phyloP scores from a whole-genome alignment of 2,888 invertebrate genomes.

The Mystacides longicornis region DNA sequence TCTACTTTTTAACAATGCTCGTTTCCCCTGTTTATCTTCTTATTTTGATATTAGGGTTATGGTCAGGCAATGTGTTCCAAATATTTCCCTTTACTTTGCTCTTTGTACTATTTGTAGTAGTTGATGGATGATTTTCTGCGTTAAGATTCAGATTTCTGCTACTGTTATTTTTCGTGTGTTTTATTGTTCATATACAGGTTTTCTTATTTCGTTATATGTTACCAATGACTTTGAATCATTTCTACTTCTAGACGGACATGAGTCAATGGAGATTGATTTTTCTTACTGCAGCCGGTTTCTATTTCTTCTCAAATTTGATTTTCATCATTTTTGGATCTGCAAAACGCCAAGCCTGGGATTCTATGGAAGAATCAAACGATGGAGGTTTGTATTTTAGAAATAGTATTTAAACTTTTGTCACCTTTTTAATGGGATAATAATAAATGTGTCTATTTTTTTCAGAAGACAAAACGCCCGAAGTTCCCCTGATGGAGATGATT shows the following conservation, averaged over 20 bases:
- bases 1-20: too few species aligned
- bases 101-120: too few species aligned
- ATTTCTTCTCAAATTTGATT: constrained; percentile 12
- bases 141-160: too few species aligned
- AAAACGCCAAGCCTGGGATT: constrained; percentile 17
- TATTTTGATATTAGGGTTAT: too few species aligned
- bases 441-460: neutral
- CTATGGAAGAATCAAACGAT: neutral
- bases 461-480: neutral
- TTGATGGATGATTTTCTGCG: too few species aligned
- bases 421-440: neutral
- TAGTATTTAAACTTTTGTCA: neutral
- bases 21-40: too few species aligned
- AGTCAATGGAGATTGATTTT: constrained; percentile 15
- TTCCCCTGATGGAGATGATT: neutral
- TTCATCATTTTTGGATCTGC: constrained; percentile 14
- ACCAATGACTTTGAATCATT: too few species aligned
- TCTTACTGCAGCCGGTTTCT: constrained; percentile 9
- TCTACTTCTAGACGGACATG: constrained; percentile 14
- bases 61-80: too few species aligned
- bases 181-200: too few species aligned
- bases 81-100: too few species aligned
- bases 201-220: too few species aligned
- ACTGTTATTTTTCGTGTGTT: too few species aligned
- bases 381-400: neutral